These are phyloP conservation scores for Anthopleura sola DNA, from an alignment of 64 coral and sea anemone species.

Conservation along the genomic window DNA sequence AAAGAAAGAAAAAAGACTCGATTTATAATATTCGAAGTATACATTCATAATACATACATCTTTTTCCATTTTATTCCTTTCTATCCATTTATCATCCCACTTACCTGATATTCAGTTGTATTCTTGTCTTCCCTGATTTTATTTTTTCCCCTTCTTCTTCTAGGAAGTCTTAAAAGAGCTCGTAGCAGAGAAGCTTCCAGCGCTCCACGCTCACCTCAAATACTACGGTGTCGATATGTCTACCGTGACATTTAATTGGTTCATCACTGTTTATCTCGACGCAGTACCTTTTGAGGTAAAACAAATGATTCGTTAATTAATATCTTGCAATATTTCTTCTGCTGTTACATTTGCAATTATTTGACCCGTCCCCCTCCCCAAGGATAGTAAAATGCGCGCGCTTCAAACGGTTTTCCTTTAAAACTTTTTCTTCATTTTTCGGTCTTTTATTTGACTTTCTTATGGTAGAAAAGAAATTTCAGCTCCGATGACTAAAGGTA, in stretches of 20 bases:
- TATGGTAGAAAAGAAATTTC: too few species aligned
- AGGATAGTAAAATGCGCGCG: too few species aligned
- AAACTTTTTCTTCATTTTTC: too few species aligned
- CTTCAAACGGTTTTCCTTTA: too few species aligned
- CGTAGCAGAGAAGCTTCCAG: conserved; percentile 50
- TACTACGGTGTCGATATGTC: conserved; percentile 81
- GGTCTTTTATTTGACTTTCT: too few species aligned
- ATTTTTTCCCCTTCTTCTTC: conserved; percentile 4
- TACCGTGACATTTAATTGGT: conserved; percentile 91
- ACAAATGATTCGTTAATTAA: not conserved
- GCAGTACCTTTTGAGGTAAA: conserved; percentile 90
- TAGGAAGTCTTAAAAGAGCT: conserved; percentile 84
- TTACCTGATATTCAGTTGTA: not conserved
- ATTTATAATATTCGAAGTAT: too few species aligned
- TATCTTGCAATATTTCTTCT: too few species aligned
- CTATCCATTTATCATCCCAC: not conserved
- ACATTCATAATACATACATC: too few species aligned
- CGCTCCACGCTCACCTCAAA: conserved; percentile 74
- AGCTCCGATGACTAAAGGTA: too few species aligned
- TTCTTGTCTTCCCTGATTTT: not conserved
- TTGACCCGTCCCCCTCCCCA: not conserved
- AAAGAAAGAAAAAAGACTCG: too few species aligned
- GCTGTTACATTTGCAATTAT: not conserved
- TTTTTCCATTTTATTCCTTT: not conserved
- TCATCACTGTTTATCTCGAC: conserved; percentile 82